Evolutionary conservation across 1,140 invertebrate species (phyloP).

Genomic region (Pogonomyrmex californicus): DNA sequence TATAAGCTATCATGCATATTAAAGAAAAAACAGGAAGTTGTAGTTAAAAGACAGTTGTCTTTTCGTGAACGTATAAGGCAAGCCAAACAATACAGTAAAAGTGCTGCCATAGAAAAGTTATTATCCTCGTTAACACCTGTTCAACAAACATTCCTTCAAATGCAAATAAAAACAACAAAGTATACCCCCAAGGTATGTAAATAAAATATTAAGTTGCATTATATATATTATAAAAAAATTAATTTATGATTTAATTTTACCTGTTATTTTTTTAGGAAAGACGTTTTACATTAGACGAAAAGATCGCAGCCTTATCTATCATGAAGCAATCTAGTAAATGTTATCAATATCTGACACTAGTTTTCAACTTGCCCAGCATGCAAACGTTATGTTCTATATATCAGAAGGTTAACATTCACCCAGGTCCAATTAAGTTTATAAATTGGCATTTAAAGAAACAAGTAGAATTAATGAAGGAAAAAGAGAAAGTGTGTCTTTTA

Average conservation of each 20-base stretch:
- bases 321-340: constrained; percentile 57
- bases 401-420: constrained; percentile 51
- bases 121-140: constrained; percentile 30
- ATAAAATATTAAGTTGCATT: neutral
- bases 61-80: constrained; percentile 47
- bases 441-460: constrained; percentile 32
- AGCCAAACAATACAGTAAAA: constrained; percentile 48
- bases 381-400: constrained; percentile 37
- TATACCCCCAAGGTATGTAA: constrained; percentile 24
- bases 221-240: neutral
- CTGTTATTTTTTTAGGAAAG: neutral
- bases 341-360: constrained; percentile 39
- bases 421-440: constrained; percentile 47
- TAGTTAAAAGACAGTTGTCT: constrained; percentile 13
- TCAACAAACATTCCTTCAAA: constrained; percentile 38
- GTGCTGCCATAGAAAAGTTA: constrained; percentile 23
- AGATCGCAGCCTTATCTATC: constrained; percentile 56
- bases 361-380: constrained; percentile 52
- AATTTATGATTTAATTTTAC: constrained; percentile 26
- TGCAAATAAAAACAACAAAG: constrained; percentile 29
- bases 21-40: constrained; percentile 30
- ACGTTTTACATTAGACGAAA: constrained; percentile 49
- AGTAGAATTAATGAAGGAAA: constrained; percentile 50
- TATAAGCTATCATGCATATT: constrained; percentile 41
- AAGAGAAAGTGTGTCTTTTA: constrained; percentile 52